Evolutionary conservation across 2,888 invertebrate species (phyloP).

Genomic region (Hartigia nigra): DNA sequence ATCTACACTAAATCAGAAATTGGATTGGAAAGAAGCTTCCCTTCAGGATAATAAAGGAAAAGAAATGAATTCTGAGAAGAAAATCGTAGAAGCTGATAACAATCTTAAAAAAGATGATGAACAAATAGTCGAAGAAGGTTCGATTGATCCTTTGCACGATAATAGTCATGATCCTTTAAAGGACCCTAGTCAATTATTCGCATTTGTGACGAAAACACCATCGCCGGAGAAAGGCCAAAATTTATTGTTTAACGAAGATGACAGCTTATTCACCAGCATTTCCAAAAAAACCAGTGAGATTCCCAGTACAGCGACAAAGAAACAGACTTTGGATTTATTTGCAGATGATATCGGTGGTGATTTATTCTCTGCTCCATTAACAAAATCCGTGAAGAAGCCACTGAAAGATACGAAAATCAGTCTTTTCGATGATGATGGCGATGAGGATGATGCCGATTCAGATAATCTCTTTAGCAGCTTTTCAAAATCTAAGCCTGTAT

Average conservation of each 20-base stretch:
- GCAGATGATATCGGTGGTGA: constrained; percentile 50
- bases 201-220: constrained; percentile 62
- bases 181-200: constrained; percentile 61
- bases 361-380: constrained; percentile 50
- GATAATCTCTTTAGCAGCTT: constrained; percentile 45
- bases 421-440: constrained; percentile 51
- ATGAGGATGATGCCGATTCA: constrained; percentile 43
- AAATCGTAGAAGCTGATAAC: constrained; percentile 8
- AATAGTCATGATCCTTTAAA: constrained; percentile 55
- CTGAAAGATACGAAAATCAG: constrained; percentile 44
- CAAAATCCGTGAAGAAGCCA: constrained; percentile 45
- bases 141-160: constrained; percentile 56
- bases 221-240: constrained; percentile 59
- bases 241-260: constrained; percentile 52
- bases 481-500: constrained; percentile 23
- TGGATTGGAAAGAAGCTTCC: not conserved
- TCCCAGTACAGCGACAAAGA: constrained; percentile 26
- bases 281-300: constrained; percentile 33
- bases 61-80: not conserved
- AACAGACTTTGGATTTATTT: constrained; percentile 47
- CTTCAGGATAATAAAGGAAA: not conserved
- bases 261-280: constrained; percentile 53
- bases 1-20: not conserved
- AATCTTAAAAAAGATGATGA: constrained; percentile 14
- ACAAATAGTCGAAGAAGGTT: constrained; percentile 20